Evolutionary conservation across 2,113 vertebrate genomes (phyloP), one percentile per base, ranked within the genome.

Genomic region (Copsychus sechellarum): DNA sequence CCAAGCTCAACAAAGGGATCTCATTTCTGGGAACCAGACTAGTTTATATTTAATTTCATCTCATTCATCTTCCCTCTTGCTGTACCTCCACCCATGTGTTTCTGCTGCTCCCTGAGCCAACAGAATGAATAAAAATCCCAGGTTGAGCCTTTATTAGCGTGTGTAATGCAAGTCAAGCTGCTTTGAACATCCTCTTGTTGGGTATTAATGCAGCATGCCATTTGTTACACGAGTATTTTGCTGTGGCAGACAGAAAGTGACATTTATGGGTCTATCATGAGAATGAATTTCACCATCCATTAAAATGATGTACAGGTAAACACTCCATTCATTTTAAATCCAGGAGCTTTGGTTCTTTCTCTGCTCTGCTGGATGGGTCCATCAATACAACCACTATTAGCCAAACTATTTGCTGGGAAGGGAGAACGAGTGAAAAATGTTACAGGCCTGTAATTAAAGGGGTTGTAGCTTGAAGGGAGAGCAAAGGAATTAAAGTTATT

Each of bases 251-350:
- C 94, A 97, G 94, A 97, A 98, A 97, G 96, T 96, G 97, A 98
- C 98, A 97, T 98, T 98, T 98, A 98, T 97, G 93, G 97, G 94
- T 96, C 97, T 97, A 98, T 98, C 97, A 97, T 98, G 97, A 97
- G 98, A 98, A 98, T 98, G 96, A 97, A 98, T 98, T 98, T 98
- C 95, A 93, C 96, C 97, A 97, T 98, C 98, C 97, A 98, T 98
- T 98, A 98, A 97, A 97, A 96, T 86, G 90, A 97, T 97, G 95
- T 97, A 97, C 97, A 97, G 97, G 97, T 98, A 97, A 97, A 97
- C 97, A 98, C 94, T 97, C 94, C 96, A 97, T 98, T 97, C 98
- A 97, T 97, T 97, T 96, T 96, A 96, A 97, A 97, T 97, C 97
- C 96, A 90, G 76, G 95, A 81, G 90, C 92, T 96, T 95, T 95